Percentiles rank a stretch among this genome's conserved stretches.
Conservation (phyloP, 2,888 invertebrate genomes). For the Agelastica alni region DNA sequence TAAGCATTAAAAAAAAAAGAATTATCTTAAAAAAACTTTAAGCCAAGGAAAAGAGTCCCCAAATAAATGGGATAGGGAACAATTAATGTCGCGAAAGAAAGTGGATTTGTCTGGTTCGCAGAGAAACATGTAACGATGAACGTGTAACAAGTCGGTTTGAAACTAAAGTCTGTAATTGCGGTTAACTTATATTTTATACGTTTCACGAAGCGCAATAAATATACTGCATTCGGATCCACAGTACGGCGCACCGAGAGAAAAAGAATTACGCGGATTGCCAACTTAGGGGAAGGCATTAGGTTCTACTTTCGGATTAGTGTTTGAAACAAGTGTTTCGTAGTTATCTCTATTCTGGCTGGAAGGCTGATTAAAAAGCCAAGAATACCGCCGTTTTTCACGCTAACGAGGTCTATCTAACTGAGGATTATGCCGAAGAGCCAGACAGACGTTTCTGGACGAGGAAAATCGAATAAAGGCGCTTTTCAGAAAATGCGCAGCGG, state of each 20-base stretch:
- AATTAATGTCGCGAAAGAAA: too few species aligned
- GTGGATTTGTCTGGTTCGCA: too few species aligned
- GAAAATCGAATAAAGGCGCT: slow-evolving; percentile 9
- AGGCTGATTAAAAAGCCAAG: slow-evolving; percentile 28
- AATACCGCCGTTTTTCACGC: slow-evolving; percentile 26
- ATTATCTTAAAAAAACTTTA: too few species aligned
- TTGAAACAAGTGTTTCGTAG: slow-evolving; percentile 23
- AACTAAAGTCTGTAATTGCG: neutral
- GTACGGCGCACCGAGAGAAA: neutral
- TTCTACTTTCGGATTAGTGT: slow-evolving; percentile 15
- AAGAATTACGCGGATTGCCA: slow-evolving; percentile 11
- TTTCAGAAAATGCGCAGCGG: slow-evolving; percentile 4
- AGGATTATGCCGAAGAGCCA: slow-evolving; percentile 10
- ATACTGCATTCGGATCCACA: neutral
- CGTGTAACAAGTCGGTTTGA: too few species aligned
- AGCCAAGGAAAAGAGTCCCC: too few species aligned
- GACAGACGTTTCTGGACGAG: neutral
- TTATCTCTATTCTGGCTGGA: slow-evolving; percentile 17
- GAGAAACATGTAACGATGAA: too few species aligned
- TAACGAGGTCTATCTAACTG: slow-evolving; percentile 24
- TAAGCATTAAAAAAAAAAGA: too few species aligned
- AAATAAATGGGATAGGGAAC: too few species aligned
- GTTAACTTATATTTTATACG: neutral
- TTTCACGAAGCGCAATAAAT: neutral
- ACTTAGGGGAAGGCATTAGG: slow-evolving; percentile 7